Percentiles rank a stretch among this genome's conserved stretches.
Evolutionary conservation across 2,888 invertebrate genomes (phyloP).

Genomic region (Scaptomyza tumidula): DNA sequence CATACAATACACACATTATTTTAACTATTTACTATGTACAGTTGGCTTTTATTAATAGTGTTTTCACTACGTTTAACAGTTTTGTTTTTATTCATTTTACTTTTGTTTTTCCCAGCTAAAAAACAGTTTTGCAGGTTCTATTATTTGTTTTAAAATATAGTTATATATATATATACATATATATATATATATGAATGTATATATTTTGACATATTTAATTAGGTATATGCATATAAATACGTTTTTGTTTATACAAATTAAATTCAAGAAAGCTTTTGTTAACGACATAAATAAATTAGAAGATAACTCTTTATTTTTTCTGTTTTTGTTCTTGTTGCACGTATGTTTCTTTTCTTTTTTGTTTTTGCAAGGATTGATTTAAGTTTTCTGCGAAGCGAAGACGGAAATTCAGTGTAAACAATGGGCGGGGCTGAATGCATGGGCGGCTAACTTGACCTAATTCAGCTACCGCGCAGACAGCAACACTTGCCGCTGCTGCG

Average conservation of each 20-base stretch:
- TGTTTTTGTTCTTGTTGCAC: slow-evolving; percentile 18
- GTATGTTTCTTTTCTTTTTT: background rate
- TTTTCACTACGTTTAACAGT: slow-evolving; percentile 53
- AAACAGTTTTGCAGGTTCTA: slow-evolving; percentile 38
- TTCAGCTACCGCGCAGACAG: slow-evolving; percentile 78
- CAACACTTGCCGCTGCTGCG: slow-evolving; percentile 41
- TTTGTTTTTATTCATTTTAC: slow-evolving; percentile 29
- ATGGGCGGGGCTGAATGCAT: slow-evolving; percentile 61
- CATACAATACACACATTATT: slow-evolving; percentile 73
- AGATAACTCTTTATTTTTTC: slow-evolving; percentile 31
- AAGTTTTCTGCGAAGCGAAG: slow-evolving; percentile 64
- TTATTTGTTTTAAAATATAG: no score
- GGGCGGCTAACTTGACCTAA: slow-evolving; percentile 62
- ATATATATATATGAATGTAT: no score
- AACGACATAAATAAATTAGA: slow-evolving; percentile 67
- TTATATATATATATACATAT: no score
- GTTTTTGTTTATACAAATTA: slow-evolving; percentile 65
- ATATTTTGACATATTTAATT: slow-evolving; percentile 41
- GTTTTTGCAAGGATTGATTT: slow-evolving; percentile 23
- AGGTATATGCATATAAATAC: slow-evolving; percentile 45
- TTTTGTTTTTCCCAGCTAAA: slow-evolving; percentile 39
- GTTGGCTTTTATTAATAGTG: slow-evolving; percentile 23
- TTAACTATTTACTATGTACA: slow-evolving; percentile 73
- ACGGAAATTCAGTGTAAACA: slow-evolving; percentile 67
- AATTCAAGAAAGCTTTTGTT: slow-evolving; percentile 79